These are phyloP conservation scores for Drosophila suboccidentalis DNA, from an alignment of 2,888 invertebrate species.

Conservation along the genomic window DNA sequence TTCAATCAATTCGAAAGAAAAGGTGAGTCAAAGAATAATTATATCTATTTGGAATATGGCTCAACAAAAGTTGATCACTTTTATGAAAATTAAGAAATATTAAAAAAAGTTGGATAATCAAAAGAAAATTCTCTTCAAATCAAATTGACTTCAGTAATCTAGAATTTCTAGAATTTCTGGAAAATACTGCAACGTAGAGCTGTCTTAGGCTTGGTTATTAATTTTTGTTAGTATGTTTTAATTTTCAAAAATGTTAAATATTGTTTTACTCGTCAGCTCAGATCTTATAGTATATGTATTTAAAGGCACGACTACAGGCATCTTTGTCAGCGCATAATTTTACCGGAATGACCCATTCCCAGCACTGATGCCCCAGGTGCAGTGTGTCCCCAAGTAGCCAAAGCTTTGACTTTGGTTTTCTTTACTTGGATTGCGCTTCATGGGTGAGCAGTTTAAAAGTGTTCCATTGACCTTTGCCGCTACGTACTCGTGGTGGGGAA, in stretches of 20 bases:
- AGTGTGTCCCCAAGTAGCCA: constrained; percentile 44
- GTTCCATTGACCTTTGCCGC: constrained; percentile 78
- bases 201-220: too few relatives aligned
- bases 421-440: constrained; percentile 12
- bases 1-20: constrained; percentile 27
- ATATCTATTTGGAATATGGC: not conserved
- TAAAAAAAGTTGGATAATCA: too few relatives aligned
- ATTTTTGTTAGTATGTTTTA: too few relatives aligned
- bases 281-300: not conserved
- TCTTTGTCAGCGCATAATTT: constrained; percentile 31
- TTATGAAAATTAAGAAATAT: too few relatives aligned
- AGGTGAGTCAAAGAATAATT: constrained; percentile 36
- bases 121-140: too few relatives aligned
- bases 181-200: too few relatives aligned
- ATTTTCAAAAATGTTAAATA: too few relatives aligned
- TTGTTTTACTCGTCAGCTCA: too few relatives aligned
- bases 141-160: too few relatives aligned
- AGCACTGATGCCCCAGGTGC: constrained; percentile 44
- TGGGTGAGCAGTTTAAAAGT: constrained; percentile 64
- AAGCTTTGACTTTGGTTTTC: constrained; percentile 33
- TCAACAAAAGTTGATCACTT: too few relatives aligned
- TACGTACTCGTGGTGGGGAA: constrained; percentile 22
- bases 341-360: constrained; percentile 2
- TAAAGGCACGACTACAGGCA: constrained; percentile 19
- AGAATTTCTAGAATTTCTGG: too few relatives aligned